These are phyloP conservation scores for Cladorhizidae sp. DNA, from an alignment of 37 sponge, comb jelly and placozoan species.

Conservation along the genomic window DNA sequence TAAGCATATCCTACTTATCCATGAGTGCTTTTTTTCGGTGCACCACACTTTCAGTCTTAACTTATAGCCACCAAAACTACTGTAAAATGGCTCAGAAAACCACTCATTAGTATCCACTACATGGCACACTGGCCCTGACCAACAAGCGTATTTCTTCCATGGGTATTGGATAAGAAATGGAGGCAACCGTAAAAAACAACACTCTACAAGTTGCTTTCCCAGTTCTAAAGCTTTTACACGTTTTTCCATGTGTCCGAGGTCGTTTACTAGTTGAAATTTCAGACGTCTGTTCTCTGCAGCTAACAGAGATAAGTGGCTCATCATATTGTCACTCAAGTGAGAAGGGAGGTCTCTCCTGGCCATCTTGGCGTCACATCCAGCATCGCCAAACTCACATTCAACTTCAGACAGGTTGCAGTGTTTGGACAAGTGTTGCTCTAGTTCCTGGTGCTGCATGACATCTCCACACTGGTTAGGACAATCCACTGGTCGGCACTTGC, in stretches of 20 bases:
- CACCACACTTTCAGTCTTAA: no score
- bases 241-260: no score
- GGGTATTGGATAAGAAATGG: no score
- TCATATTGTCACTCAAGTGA: neutral
- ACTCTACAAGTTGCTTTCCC: no score
- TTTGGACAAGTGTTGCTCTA: neutral
- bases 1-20: no score
- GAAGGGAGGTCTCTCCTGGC: neutral
- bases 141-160: no score
- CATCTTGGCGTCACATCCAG: slow-evolving; percentile 23
- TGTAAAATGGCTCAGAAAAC: slow-evolving; percentile 22
- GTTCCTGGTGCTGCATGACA: slow-evolving; percentile 11
- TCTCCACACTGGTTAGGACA: slow-evolving; percentile 26
- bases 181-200: no score
- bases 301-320: neutral
- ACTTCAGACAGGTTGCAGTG: slow-evolving; percentile 3
- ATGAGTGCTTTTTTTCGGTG: no score
- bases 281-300: neutral
- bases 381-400: slow-evolving; percentile 21
- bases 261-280: neutral
- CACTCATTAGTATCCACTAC: neutral
- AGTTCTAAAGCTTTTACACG: no score
- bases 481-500: slow-evolving; percentile 11
- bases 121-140: no score
- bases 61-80: slow-evolving; percentile 21